Evolutionary conservation across 2,113 vertebrate genomes (phyloP), one percentile per base, ranked within the genome.

Genomic region (Saccopteryx bilineata): DNA sequence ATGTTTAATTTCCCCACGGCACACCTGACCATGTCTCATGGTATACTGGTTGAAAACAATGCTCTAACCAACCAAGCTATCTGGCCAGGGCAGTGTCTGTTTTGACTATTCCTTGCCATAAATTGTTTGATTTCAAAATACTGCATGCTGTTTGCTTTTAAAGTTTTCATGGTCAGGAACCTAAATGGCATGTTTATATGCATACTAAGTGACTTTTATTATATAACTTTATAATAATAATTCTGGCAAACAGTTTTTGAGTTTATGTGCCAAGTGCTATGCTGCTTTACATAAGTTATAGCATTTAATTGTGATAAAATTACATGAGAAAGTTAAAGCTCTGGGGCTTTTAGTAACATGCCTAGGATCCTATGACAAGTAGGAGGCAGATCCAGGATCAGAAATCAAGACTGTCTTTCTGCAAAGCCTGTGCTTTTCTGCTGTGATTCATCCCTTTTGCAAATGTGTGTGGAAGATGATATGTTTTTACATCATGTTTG

Each of bases 171-270:
- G 66, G 48, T 24, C 54, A 85, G 56, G 23, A 81, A 87, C 7
- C 71, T 65, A 72, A 90, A 58, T 31, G 69, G 17, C 52, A 81
- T 86, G 61, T 86, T 85, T 61, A 4, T 46, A 23, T 86, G 15
- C 52, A 18, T 26, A 93, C 10, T 75, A 72, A 89, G 17, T 94
- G 52, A 71, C 23, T 93, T 96, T 95, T 93, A 90, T 91, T 83
- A 23, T 76, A 4, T 78, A 84, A 90, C 28, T 95, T 94, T 50
- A 78, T 84, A 81, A 60, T 84, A 85, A 24, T 76, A 68, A 48
- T 84, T 63, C 31, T 92, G 75, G 60, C n/a, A 92, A 48, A 78
- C 24, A 28, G 66, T 56, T 79, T 90, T 69, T 79, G 26, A 68
- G 54, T 71, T 95, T 90, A 72, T 54, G 9, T 87, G 28, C 28